Percentiles rank a stretch among this genome's conserved stretches.
Evolutionary conservation across 2,888 invertebrate genomes (phyloP).

Genomic region (Oxyscelio sp.): DNA sequence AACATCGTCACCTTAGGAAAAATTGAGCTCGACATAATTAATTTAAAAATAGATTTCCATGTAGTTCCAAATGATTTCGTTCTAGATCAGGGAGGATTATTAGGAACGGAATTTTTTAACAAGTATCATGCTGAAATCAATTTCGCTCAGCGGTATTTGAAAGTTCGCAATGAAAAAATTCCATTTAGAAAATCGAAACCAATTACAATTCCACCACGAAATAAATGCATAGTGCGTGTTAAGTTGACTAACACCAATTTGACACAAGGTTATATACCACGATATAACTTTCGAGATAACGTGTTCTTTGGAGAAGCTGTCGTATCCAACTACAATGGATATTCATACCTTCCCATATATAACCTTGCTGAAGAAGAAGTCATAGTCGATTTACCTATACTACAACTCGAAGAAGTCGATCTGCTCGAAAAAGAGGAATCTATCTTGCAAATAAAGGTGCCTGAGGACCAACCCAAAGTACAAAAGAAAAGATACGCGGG

Average conservation of each 20-base stretch:
- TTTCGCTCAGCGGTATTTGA: no score
- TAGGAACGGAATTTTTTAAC: not conserved
- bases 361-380: not conserved
- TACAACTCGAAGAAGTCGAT: no score
- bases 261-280: not conserved
- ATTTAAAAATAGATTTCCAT: no score
- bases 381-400: not conserved
- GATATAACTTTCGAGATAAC: not conserved
- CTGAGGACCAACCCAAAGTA: no score
- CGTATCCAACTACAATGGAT: not conserved
- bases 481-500: no score
- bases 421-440: no score
- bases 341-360: not conserved
- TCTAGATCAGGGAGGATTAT: not conserved
- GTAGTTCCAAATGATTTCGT: no score
- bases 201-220: not conserved
- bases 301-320: not conserved
- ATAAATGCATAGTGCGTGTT: not conserved
- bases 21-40: no score
- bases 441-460: no score
- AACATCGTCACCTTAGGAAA: no score
- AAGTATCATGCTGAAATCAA: no score
- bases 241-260: not conserved
- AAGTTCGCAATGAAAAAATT: not conserved
- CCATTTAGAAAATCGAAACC: not conserved